These are phyloP conservation scores for Eptesicus fuscus DNA, from an alignment of 2,113 vertebrate species.

Conservation along the genomic window DNA sequence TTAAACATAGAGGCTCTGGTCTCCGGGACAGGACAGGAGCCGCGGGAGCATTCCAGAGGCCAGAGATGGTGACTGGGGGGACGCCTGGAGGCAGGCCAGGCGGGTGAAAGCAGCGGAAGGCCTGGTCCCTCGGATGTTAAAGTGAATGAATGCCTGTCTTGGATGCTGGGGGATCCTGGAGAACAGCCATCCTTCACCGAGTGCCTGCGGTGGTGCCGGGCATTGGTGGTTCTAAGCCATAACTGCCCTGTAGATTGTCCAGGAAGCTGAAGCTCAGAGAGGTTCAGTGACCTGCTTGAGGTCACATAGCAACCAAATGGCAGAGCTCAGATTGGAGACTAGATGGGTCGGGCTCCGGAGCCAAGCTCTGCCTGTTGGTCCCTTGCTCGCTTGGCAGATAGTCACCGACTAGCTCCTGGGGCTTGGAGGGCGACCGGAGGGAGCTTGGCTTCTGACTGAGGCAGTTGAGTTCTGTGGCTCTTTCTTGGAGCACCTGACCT, in stretches of 20 bases:
- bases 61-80: neutral
- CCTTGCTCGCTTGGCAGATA: neutral
- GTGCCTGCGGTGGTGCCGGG: neutral
- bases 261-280: conserved; percentile 45
- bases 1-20: neutral
- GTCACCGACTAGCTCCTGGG: neutral
- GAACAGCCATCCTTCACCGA: conserved; percentile 7
- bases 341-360: neutral
- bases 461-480: neutral
- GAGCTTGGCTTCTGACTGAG: neutral
- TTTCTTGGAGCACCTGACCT: neutral
- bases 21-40: neutral
- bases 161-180: neutral
- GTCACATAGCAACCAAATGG: conserved; percentile 3
- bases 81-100: neutral
- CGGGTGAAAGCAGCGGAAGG: neutral
- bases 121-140: neutral
- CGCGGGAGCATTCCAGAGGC: neutral
- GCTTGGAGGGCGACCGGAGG: neutral
- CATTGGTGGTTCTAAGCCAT: neutral
- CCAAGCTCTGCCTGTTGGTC: neutral
- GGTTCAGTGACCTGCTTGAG: conserved; percentile 37
- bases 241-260: neutral
- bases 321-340: neutral
- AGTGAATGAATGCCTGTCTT: neutral